These are phyloP conservation scores for Protobothrops mucrosquamatus DNA, from an alignment of 2,113 vertebrate genomes.

Conservation along the genomic window DNA sequence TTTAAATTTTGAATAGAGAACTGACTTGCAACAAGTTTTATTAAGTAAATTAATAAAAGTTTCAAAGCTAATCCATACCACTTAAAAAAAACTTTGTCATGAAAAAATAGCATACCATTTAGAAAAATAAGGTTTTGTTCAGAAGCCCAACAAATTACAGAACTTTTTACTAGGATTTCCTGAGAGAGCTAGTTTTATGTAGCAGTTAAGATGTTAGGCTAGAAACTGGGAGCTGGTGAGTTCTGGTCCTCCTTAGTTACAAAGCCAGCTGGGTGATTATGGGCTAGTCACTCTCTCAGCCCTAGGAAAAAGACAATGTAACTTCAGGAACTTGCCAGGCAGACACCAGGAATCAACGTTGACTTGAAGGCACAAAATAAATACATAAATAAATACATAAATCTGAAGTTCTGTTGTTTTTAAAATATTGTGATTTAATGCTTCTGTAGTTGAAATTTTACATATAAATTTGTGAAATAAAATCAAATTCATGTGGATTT, in stretches of 20 bases:
- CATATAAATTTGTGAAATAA: no score
- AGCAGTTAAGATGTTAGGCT: no score
- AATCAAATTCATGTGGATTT: no score
- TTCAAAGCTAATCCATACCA: not conserved
- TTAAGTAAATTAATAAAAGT: not conserved
- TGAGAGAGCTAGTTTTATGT: no score
- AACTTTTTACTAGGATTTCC: not conserved
- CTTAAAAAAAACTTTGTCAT: not conserved
- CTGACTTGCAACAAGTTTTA: not conserved
- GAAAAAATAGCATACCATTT: not conserved
- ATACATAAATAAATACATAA: not conserved
- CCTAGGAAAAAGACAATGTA: not conserved
- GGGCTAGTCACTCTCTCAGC: not conserved
- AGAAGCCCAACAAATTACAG: not conserved
- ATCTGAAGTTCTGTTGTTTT: not conserved
- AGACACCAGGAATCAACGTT: not conserved
- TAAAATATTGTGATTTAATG: no score
- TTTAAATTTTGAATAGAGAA: not conserved
- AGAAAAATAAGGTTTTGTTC: not conserved
- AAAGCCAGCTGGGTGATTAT: not conserved
- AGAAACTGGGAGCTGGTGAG: no score
- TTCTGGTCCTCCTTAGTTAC: no score
- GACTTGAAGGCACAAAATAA: not conserved
- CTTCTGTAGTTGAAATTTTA: no score
- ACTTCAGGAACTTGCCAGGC: not conserved